These are phyloP conservation scores for Novumbra hubbsi DNA, from an alignment of 2,797 vertebrate genomes.

Conservation along the genomic window DNA sequence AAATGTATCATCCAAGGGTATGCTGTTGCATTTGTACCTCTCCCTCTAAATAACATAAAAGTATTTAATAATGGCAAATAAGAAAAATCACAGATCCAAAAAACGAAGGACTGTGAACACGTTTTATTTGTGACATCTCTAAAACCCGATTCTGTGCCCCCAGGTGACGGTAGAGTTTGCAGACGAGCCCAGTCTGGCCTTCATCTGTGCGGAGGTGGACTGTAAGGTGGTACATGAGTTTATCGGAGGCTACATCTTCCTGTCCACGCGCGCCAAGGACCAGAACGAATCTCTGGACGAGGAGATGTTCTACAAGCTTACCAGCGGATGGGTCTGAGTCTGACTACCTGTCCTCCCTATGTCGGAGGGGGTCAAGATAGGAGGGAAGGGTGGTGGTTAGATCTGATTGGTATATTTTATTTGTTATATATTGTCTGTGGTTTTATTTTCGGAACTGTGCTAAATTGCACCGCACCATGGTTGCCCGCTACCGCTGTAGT, in stretches of 20 bases:
- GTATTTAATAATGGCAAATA: too few species aligned
- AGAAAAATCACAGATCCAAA: too few species aligned
- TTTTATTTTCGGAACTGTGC: slow-evolving; percentile 53
- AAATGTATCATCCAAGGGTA: too few species aligned
- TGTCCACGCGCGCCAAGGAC: slow-evolving; percentile 96
- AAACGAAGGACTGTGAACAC: too few species aligned
- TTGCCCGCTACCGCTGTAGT: slow-evolving; percentile 38
- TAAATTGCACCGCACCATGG: slow-evolving; percentile 47
- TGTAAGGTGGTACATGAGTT: slow-evolving; percentile 99
- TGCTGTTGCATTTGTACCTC: too few species aligned
- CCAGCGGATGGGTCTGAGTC: slow-evolving; percentile 95
- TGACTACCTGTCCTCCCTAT: slow-evolving; percentile 17
- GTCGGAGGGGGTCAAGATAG: slow-evolving; percentile 48
- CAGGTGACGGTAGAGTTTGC: slow-evolving; percentile 98
- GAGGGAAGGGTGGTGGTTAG: slow-evolving; percentile 7
- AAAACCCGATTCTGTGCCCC: neutral
- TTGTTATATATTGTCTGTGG: slow-evolving; percentile 44
- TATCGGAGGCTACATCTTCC: slow-evolving; percentile 97
- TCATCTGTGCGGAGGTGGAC: slow-evolving; percentile 95
- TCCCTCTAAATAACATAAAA: too few species aligned
- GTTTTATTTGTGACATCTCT: neutral
- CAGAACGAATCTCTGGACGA: slow-evolving; percentile 98
- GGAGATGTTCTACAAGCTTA: slow-evolving; percentile 99
- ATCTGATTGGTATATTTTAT: slow-evolving; percentile 54
- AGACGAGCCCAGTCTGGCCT: slow-evolving; percentile 90